Conservation (phyloP, 2,113 vertebrate species). For the Peromyscus maniculatus region DNA sequence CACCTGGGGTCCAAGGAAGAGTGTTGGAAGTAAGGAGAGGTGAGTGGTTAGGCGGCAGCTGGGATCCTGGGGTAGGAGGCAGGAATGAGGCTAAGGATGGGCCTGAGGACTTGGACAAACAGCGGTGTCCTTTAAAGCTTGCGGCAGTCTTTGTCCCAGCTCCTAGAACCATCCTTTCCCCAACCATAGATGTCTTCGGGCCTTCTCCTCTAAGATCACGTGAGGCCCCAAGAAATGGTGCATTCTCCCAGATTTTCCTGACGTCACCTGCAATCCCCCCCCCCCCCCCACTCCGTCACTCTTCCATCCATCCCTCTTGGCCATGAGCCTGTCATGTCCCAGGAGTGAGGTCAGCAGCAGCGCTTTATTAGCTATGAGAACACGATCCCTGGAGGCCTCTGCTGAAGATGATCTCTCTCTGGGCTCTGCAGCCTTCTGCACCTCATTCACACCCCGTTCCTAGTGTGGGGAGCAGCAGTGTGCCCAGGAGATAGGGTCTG, state of each 20-base stretch:
- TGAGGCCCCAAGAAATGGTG: neutral
- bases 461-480: neutral
- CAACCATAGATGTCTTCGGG: neutral
- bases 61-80: neutral
- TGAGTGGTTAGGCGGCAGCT: neutral
- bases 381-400: neutral
- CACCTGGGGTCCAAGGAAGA: neutral
- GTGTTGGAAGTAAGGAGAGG: conserved; percentile 63
- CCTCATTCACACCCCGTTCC: neutral
- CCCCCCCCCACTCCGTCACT: neutral
- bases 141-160: neutral
- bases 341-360: neutral
- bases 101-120: neutral
- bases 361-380: neutral
- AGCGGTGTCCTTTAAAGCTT: neutral
- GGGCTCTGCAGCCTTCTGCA: neutral
- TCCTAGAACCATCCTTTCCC: neutral
- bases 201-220: neutral
- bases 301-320: neutral
- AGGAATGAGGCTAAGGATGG: neutral
- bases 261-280: neutral
- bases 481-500: neutral
- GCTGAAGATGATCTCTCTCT: neutral
- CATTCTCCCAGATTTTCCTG: neutral
- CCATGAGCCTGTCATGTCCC: neutral